Conservation (phyloP, 2,888 invertebrate species). For the Ophion costatus region DNA sequence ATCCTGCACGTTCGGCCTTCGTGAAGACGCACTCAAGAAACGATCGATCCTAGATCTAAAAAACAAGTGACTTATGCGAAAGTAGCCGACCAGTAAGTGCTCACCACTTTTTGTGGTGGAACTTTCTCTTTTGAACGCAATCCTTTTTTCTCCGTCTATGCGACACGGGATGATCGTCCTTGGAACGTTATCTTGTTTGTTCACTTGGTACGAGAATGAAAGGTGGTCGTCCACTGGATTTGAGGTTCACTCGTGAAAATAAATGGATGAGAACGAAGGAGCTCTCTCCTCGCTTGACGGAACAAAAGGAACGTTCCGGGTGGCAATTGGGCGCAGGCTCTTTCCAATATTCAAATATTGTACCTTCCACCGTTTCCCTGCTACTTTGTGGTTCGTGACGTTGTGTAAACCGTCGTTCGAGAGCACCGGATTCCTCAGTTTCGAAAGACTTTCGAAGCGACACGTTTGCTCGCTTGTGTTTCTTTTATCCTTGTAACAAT, state of each 20-base stretch:
- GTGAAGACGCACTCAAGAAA: too few species aligned
- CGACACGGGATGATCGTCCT: not conserved
- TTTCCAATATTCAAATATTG: conserved; percentile 15
- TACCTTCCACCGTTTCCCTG: conserved; percentile 2
- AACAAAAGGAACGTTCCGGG: conserved; percentile 4
- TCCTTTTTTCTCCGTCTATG: not conserved
- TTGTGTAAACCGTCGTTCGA: not conserved
- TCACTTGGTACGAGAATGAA: not conserved
- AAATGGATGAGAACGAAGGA: not conserved
- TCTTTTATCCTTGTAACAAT: conserved; percentile 3
- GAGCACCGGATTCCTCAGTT: not conserved
- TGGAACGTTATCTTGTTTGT: not conserved
- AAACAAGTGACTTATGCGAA: not conserved
- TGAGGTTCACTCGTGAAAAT: not conserved
- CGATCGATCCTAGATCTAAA: not conserved
- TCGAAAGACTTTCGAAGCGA: not conserved
- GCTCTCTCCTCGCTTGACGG: not conserved
- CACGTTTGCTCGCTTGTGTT: not conserved
- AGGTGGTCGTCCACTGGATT: not conserved
- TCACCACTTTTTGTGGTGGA: not conserved
- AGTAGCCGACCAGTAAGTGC: not conserved
- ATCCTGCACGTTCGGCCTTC: too few species aligned
- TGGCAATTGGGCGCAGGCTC: not conserved
- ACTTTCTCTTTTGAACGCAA: not conserved
- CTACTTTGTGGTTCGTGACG: not conserved